phyloP scores from a whole-genome alignment of 2,797 vertebrate genomes.

The Fratercula arctica region DNA sequence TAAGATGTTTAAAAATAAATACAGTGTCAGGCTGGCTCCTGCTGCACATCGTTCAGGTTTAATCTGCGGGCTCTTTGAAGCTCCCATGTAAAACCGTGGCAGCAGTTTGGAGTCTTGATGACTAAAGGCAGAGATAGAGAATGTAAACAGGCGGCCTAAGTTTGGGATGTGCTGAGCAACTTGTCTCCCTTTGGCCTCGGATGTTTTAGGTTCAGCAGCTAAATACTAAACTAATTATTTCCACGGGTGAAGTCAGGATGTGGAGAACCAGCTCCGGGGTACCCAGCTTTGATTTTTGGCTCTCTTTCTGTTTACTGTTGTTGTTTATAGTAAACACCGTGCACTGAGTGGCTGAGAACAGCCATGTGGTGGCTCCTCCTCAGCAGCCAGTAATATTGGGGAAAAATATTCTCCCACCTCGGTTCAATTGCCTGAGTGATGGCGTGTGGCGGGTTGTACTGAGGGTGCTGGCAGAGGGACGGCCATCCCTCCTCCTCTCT shows the following conservation, averaged over 20 bases:
- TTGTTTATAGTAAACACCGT: constrained; percentile 35
- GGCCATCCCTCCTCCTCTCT: not conserved
- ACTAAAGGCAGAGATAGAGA: not conserved
- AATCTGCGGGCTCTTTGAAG: not conserved
- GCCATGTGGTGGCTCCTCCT: constrained; percentile 49
- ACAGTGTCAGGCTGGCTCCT: not conserved
- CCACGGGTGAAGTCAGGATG: not conserved
- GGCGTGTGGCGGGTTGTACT: rapidly evolving
- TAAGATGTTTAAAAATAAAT: constrained; percentile 19
- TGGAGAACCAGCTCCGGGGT: not conserved
- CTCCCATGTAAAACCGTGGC: not conserved
- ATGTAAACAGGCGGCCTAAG: not conserved
- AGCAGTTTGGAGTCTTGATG: not conserved
- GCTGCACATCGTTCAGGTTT: not conserved
- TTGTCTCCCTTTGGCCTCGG: not conserved
- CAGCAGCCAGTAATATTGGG: constrained; percentile 31
- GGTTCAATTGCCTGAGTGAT: not conserved
- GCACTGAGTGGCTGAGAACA: constrained; percentile 53
- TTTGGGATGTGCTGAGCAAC: not conserved
- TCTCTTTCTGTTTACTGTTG: constrained; percentile 52
- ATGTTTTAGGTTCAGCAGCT: not conserved
- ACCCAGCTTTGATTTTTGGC: not conserved
- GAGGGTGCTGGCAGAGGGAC: not conserved
- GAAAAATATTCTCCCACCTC: not conserved
- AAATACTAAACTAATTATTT: not conserved